These are phyloP conservation scores for Pycnonotus jocosus DNA, from an alignment of 2,113 vertebrate species.

Conservation along the genomic window DNA sequence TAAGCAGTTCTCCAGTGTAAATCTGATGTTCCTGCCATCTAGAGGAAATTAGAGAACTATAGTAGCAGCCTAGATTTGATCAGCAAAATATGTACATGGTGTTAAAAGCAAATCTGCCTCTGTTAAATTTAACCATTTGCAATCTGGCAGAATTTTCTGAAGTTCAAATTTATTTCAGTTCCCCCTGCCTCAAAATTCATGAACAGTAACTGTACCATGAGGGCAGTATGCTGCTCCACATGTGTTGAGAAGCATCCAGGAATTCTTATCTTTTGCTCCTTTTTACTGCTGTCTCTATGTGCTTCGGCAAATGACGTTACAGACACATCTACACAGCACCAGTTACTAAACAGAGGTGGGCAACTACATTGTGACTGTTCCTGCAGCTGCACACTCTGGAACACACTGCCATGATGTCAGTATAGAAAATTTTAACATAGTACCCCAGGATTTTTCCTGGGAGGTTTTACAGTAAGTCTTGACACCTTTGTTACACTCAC, in stretches of 20 bases:
- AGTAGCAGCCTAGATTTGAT: constrained; percentile 4
- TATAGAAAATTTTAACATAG: background rate
- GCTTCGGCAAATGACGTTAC: background rate
- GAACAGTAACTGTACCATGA: background rate
- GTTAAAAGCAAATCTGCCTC: background rate
- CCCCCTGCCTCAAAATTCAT: background rate
- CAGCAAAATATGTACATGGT: background rate
- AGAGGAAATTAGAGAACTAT: constrained; percentile 21
- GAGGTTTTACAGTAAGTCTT: background rate
- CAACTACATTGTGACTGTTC: background rate
- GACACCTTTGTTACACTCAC: background rate
- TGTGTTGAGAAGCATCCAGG: background rate
- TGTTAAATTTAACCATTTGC: background rate
- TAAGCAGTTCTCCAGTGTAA: constrained; percentile 41
- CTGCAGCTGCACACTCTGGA: background rate
- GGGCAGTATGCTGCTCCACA: background rate
- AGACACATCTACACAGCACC: background rate
- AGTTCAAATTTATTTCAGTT: background rate
- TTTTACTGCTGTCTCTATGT: background rate
- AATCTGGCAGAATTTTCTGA: background rate
- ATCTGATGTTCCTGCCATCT: constrained; percentile 37
- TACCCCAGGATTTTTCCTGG: background rate
- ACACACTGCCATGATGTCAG: background rate
- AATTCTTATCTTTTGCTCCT: background rate
- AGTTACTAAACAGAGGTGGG: background rate